Evolutionary conservation across 2,113 vertebrate genomes (phyloP), one percentile per base, ranked within the genome.

Genomic region (Diadophis punctatus): DNA sequence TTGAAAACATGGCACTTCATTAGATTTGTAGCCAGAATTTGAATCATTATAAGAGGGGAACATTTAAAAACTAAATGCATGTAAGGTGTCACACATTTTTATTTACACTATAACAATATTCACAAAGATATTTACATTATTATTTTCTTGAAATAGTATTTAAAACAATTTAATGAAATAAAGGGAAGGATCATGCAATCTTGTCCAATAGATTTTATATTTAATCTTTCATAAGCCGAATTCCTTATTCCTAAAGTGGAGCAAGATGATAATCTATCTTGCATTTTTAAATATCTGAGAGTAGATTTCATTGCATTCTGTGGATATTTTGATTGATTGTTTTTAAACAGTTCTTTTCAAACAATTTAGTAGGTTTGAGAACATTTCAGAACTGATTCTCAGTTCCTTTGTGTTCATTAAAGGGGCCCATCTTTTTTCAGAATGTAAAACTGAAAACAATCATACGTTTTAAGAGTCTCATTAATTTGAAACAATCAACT

Each of bases 191-290:
- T 18, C 68, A 30, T 43, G 25, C 3, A 30, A 46, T 55, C 7
- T 51, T 92, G n/a, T 80, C 34, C 43, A 92, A 92, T 88, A 80
- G 88, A 92, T 53, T 46, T 88, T 92, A 88, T 27, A 52, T 55
- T 39, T 25, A n/a, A 46, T 91, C 43, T 60, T 20, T 80, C 11
- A 84, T 84, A 8, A 84, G 68, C 16, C 53, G 90, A 84, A n/a
- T 34, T 25, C 30, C n/a, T 11, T 34, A 87, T 51, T 60, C 46
- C 30, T 51, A 63, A 27, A 43, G 34, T 39, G 16, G 39, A 30
- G 60, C 23, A 68, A 87, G 10, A 49, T 51, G 10, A 52, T 25
- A 34, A 49, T 43, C 74, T 39, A 86, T 23, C 34, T 12, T 90
- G 5, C 9, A 80, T 25, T 90, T 12, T 34, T 90, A 53, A 23